These are phyloP conservation scores for Erythrocercus mccallii DNA, from an alignment of 2,113 vertebrate genomes.

Conservation along the genomic window DNA sequence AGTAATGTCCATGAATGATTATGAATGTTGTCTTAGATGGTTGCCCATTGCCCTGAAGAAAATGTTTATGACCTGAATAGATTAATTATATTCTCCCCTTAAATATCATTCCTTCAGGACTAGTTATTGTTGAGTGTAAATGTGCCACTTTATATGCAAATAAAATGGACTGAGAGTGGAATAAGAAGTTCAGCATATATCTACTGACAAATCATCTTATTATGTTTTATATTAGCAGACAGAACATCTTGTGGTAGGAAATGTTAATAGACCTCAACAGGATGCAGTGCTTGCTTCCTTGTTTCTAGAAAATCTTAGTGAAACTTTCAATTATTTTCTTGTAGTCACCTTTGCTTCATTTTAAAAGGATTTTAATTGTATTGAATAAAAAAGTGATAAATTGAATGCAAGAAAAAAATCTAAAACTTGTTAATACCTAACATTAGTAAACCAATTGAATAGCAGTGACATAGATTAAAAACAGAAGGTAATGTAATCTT, in stretches of 20 bases:
- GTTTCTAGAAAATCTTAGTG: slow-evolving; percentile 24
- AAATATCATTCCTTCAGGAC: slow-evolving; percentile 73
- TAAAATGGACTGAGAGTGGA: slow-evolving; percentile 67
- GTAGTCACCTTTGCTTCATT: neutral
- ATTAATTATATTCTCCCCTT: slow-evolving; percentile 72
- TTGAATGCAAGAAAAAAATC: neutral
- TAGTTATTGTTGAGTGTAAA: slow-evolving; percentile 74
- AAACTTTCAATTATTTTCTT: slow-evolving; percentile 20
- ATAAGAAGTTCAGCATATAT: slow-evolving; percentile 67
- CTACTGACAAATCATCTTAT: slow-evolving; percentile 72
- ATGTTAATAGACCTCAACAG: slow-evolving; percentile 60
- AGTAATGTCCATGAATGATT: slow-evolving; percentile 59
- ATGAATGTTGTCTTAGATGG: slow-evolving; percentile 64
- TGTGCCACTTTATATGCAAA: slow-evolving; percentile 80
- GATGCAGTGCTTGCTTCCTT: slow-evolving; percentile 25
- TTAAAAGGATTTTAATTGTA: neutral
- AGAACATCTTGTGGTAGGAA: slow-evolving; percentile 51
- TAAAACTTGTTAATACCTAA: neutral
- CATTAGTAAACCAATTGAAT: neutral
- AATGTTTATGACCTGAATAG: slow-evolving; percentile 71
- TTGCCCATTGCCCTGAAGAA: slow-evolving; percentile 71
- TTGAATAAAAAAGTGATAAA: neutral
- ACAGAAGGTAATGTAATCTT: neutral
- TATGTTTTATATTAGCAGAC: slow-evolving; percentile 61
- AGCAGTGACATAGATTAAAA: neutral